A percentile compares a stretch with the other conserved stretches of the same genome.
Evolutionary conservation across 2,888 invertebrate species (phyloP).

Genomic region (Crossocerus cetratus): DNA sequence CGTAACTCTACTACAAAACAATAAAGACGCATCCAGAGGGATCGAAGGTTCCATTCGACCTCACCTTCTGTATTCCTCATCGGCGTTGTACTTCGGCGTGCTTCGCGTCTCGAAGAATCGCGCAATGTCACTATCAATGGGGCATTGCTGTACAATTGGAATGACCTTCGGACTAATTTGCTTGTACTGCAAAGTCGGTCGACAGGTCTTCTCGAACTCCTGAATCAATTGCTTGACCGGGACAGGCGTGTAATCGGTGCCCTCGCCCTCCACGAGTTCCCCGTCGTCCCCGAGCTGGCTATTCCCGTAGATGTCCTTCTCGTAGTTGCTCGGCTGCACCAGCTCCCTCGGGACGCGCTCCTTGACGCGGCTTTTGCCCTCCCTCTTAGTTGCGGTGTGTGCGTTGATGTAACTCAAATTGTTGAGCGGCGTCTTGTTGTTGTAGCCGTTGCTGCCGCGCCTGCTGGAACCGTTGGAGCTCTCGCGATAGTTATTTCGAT

Average conservation of each 20-base stretch:
- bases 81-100: slow-evolving; percentile 55
- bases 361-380: slow-evolving; percentile 50
- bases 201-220: slow-evolving; percentile 82
- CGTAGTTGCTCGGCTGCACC: slow-evolving; percentile 21
- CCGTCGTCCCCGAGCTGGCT: slow-evolving; percentile 22
- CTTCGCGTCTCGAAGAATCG: slow-evolving; percentile 69
- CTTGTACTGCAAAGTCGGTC: slow-evolving; percentile 79
- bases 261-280: slow-evolving; percentile 40
- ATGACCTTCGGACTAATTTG: slow-evolving; percentile 74
- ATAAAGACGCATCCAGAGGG: neutral
- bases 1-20: no score
- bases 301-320: slow-evolving; percentile 25
- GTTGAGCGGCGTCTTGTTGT: slow-evolving; percentile 41
- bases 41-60: slow-evolving; percentile 8
- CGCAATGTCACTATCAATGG: slow-evolving; percentile 68
- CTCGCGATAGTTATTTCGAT: slow-evolving; percentile 58
- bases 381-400: slow-evolving; percentile 42
- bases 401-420: slow-evolving; percentile 39
- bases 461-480: slow-evolving; percentile 50
- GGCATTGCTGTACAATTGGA: slow-evolving; percentile 64
- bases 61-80: slow-evolving; percentile 51
- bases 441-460: slow-evolving; percentile 45
- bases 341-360: slow-evolving; percentile 72
- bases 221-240: slow-evolving; percentile 79
- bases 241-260: slow-evolving; percentile 72